Conservation (phyloP, 1,140 invertebrate genomes). For the Caenorhabditis latens region DNA sequence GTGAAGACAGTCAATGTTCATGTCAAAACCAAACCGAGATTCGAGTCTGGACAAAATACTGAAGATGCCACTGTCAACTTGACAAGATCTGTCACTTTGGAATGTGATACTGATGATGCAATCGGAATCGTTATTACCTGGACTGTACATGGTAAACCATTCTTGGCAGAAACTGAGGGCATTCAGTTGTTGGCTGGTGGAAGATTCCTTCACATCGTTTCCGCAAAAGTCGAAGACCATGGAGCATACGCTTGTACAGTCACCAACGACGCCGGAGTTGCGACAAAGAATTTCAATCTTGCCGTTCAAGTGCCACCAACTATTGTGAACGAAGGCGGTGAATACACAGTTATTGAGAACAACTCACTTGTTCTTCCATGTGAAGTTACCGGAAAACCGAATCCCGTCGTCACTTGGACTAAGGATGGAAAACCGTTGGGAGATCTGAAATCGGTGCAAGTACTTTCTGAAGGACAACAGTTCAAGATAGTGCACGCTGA, state of each 20-base stretch:
- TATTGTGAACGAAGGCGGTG: constrained; percentile 71
- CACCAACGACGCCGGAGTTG: constrained; percentile 77
- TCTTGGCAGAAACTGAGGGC: constrained; percentile 44
- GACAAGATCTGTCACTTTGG: constrained; percentile 65
- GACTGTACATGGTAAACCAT: constrained; percentile 59
- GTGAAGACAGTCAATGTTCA: constrained; percentile 73
- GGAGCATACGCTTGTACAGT: constrained; percentile 67
- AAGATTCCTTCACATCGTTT: constrained; percentile 75
- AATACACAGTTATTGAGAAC: constrained; percentile 72
- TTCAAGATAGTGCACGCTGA: constrained; percentile 68
- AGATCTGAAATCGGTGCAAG: constrained; percentile 62
- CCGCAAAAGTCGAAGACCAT: constrained; percentile 79
- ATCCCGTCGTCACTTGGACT: constrained; percentile 71
- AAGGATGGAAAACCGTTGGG: constrained; percentile 62
- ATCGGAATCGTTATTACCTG: constrained; percentile 57
- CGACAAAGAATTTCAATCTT: constrained; percentile 76
- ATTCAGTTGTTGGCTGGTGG: constrained; percentile 63
- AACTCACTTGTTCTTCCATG: constrained; percentile 78
- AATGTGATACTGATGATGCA: constrained; percentile 64
- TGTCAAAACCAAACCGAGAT: constrained; percentile 68
- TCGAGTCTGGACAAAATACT: constrained; percentile 32
- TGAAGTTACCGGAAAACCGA: constrained; percentile 78
- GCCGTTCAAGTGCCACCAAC: constrained; percentile 76
- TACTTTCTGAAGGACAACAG: constrained; percentile 68
- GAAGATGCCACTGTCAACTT: constrained; percentile 58